Evolutionary conservation across 2,797 vertebrate genomes (phyloP), one percentile per base, ranked within the genome.

Genomic region (Ptychobarbus kaznakovi): DNA sequence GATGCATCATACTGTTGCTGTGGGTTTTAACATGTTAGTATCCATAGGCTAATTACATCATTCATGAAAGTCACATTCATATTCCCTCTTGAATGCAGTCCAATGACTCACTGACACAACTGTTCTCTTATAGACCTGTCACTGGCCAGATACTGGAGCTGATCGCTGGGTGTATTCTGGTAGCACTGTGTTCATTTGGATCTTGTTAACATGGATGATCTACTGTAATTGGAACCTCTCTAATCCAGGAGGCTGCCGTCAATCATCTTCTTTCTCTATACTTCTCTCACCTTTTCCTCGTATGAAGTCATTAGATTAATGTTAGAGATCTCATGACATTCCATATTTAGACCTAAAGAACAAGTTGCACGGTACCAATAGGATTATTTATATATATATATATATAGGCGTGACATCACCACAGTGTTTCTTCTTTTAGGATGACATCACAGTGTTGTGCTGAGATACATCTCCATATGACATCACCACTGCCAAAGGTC

Each of bases 1-100:
- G 42, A 86, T 88, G 82, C 87, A 79, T 88, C 87, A 86, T 40
- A 81, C 51, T 16, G 63, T 73, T 80, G 70, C 13, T 4, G 18
- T 68, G 72, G 75, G 70, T n/a, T 70, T 85, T 63, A 78, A 86
- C 73, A 74, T 28, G 2, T 86, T 68, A 87, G 68, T 76, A 28
- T 82, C 51, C 76, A 68, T 80, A 56, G 81, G 68, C 61, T 83
- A 74, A 76, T 76, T 87, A 38, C 82, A 79, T 86, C 69, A 82
- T 65, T 46, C 16, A 74, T 56, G 69, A 80, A 56, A 68, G 35
- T 77, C 46, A 40, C 49, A 42, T 53, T 70, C 38, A 63, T 32
- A 75, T 65, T 63, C n/a, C 12, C 58, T 69, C 42, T 35, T 68
- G 49, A 65, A 74, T 63, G 58, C 58, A 40, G 28, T 77, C 65